These are phyloP conservation scores for Smutsia temminckii DNA, from an alignment of 2,797 vertebrate species.

Conservation along the genomic window DNA sequence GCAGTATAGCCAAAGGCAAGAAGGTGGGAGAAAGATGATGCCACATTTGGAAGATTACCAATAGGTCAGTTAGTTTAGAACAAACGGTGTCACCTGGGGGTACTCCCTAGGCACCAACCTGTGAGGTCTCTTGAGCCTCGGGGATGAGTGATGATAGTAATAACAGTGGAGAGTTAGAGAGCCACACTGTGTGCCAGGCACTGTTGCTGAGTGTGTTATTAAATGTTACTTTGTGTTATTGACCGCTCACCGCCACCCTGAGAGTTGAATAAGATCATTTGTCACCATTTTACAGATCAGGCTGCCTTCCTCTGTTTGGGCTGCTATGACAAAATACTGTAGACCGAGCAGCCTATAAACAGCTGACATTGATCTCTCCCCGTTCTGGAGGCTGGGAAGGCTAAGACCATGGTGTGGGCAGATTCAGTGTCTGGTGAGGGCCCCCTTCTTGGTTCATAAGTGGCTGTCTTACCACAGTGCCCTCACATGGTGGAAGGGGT, in stretches of 20 bases:
- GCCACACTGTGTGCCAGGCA: background rate
- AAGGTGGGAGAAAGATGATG: background rate
- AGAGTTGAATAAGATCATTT: background rate
- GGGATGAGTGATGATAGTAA: background rate
- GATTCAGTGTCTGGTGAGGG: background rate
- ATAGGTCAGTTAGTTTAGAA: background rate
- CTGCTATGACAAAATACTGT: background rate
- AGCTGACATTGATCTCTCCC: background rate
- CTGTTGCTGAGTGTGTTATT: background rate
- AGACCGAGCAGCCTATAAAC: background rate
- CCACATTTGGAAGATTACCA: background rate
- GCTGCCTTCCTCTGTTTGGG: background rate
- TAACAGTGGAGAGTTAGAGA: background rate
- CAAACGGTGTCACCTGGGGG: fast-evolving
- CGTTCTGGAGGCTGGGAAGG: background rate
- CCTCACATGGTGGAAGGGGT: background rate
- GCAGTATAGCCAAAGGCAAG: background rate
- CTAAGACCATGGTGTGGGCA: background rate
- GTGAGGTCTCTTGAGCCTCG: background rate
- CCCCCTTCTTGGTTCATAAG: background rate
- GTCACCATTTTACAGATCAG: background rate
- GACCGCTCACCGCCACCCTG: background rate
- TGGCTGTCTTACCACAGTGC: background rate
- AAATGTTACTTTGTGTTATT: background rate
- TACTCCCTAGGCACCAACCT: fast-evolving